Evolutionary conservation across 2,797 vertebrate genomes (phyloP).

Genomic region (Coilia nasus): DNA sequence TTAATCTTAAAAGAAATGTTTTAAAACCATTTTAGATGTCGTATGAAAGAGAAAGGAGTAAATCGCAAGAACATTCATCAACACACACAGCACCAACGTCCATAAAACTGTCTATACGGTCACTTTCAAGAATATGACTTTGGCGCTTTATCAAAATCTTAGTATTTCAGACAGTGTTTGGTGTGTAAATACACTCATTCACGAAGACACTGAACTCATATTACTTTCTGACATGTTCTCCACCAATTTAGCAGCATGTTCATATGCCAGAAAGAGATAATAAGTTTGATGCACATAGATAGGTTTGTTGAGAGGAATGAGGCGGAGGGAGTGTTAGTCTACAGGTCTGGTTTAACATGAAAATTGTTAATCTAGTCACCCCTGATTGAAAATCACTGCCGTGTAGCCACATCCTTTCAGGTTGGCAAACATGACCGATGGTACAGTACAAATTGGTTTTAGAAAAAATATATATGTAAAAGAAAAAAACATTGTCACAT

Average conservation of each 20-base stretch:
- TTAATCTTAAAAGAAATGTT: not conserved
- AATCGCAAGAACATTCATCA: not conserved
- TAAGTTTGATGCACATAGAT: not conserved
- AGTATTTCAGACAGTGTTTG: not conserved
- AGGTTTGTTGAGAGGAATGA: not conserved
- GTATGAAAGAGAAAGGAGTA: not conserved
- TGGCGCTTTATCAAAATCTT: constrained; percentile 14
- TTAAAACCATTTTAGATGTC: not conserved
- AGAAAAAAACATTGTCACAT: not conserved
- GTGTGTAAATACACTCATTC: constrained; percentile 3
- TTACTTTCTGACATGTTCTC: not conserved
- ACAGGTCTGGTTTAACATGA: not conserved
- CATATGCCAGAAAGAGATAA: not conserved
- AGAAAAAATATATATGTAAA: not conserved
- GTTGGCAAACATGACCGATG: not conserved
- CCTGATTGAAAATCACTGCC: not conserved
- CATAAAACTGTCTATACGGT: not conserved
- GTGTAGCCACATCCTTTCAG: not conserved
- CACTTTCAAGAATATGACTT: not conserved
- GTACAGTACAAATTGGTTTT: not conserved
- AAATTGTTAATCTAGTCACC: not conserved
- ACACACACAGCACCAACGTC: not conserved
- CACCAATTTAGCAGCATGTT: not conserved
- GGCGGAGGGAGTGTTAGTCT: not conserved
- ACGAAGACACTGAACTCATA: not conserved